phyloP scores from a whole-genome alignment of 2,113 vertebrate species.

The Oncorhynchus clarkii region DNA sequence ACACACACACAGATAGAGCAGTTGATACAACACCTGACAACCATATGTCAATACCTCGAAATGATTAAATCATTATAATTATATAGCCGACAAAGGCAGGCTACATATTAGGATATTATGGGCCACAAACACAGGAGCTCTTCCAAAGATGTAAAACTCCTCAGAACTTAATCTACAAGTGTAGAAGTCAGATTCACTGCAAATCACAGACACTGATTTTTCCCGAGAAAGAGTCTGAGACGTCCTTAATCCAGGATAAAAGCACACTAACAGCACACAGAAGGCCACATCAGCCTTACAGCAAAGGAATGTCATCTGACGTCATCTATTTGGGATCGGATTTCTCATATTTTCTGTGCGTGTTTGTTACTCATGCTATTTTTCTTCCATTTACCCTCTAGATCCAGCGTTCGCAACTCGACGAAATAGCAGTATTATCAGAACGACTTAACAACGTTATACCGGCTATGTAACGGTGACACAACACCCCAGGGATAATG shows the following conservation, averaged over 20 bases:
- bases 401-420: slow-evolving; percentile 44
- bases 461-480: not conserved
- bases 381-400: slow-evolving; percentile 51
- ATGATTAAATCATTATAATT: too few relatives aligned
- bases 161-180: too few relatives aligned
- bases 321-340: slow-evolving; percentile 70
- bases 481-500: not conserved
- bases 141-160: too few relatives aligned
- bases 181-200: too few relatives aligned
- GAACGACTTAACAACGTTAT: not conserved
- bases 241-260: slow-evolving; percentile 24
- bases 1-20: too few relatives aligned
- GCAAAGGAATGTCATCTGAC: slow-evolving; percentile 69
- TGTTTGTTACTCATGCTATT: slow-evolving; percentile 21
- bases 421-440: slow-evolving; percentile 15
- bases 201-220: not conserved
- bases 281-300: slow-evolving; percentile 67
- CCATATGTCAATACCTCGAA: too few relatives aligned
- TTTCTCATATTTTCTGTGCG: slow-evolving; percentile 53
- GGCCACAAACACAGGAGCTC: too few relatives aligned
- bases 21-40: too few relatives aligned
- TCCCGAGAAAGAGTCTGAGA: slow-evolving; percentile 8
- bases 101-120: too few relatives aligned
- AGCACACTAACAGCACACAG: slow-evolving; percentile 5
- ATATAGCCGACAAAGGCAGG: too few relatives aligned